Evolutionary conservation across 2,797 vertebrate species (phyloP), one percentile per base, ranked within the genome.

Genomic region (Amblyopsis hoosieri): DNA sequence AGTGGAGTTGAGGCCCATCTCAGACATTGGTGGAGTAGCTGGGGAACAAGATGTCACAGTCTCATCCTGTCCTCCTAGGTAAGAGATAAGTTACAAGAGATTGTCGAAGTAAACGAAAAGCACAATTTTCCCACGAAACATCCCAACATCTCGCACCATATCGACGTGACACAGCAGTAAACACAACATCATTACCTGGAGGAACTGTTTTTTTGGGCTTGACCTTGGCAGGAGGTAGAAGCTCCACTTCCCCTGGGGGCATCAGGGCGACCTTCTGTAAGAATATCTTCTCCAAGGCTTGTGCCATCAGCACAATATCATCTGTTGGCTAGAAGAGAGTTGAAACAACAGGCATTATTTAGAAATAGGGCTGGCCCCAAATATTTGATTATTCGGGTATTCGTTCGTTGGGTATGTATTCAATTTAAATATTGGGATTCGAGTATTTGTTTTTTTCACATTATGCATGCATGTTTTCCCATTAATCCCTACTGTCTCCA

Each of bases 301-400:
- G 96, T 5, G 97, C 97, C 97, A 99, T 99, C 71, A 99, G 93
- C 76, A 99, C 98, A 0, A 99, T 99, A 85, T 99, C 98, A 54
- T 99, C 97, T 67, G 96, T 97, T 56, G 97, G 97, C 98, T 99
- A 75, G 66, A 71, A 53, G 31, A 55, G 23, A 57, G 46, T 45
- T 11, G 11, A 45, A 11, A 10, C 13, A 54, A 7, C 5, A 47
- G 14, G 3, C 49, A 19, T 42, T 54, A 9, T 31, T 14, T 42
- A 42, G 7, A 8, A 42, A 42, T 9, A 42, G 23, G 23, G 23
- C 23, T 29, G 23, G 23, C 23, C 23, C 23, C 23, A 29, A 29
- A 29, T 29, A 29, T 4, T 29, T 29, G 23, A 29, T 29, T 29
- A 29, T 29, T 23, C 23, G 0, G 23, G 23, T 23, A 23, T 23